These are phyloP conservation scores for Leucoraja erinaceus DNA, from an alignment of 2,113 vertebrate species.

Conservation along the genomic window DNA sequence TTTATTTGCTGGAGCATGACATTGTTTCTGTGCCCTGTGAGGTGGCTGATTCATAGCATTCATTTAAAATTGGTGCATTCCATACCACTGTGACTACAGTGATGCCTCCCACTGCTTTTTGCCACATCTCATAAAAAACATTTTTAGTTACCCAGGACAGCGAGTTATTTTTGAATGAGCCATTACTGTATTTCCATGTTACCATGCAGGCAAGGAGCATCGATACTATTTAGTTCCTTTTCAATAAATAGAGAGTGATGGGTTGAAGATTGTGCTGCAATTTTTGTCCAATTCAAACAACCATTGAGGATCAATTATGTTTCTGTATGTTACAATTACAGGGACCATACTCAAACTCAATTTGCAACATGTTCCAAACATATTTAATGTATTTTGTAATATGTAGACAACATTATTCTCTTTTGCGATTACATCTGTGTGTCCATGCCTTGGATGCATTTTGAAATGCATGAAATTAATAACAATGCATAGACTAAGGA, in stretches of 20 bases:
- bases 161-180: not conserved
- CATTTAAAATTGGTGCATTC: not conserved
- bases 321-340: not conserved
- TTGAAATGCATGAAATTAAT: not conserved
- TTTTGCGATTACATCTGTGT: not conserved
- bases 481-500: not conserved
- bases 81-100: not conserved
- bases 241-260: not conserved
- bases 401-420: not conserved
- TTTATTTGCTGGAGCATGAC: not conserved
- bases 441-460: not conserved
- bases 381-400: not conserved
- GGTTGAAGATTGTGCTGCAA: not conserved
- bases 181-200: not conserved
- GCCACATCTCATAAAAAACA: constrained; percentile 5
- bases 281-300: not conserved
- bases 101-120: constrained; percentile 1
- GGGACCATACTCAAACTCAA: not conserved
- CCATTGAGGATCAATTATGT: not conserved
- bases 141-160: constrained; percentile 31
- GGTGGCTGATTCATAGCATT: not conserved
- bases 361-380: not conserved
- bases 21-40: not conserved
- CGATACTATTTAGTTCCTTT: not conserved
- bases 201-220: not conserved